Evolutionary conservation across 1,140 invertebrate species (phyloP), one percentile per base, ranked within the genome.

Genomic region (Galendromus occidentalis): DNA sequence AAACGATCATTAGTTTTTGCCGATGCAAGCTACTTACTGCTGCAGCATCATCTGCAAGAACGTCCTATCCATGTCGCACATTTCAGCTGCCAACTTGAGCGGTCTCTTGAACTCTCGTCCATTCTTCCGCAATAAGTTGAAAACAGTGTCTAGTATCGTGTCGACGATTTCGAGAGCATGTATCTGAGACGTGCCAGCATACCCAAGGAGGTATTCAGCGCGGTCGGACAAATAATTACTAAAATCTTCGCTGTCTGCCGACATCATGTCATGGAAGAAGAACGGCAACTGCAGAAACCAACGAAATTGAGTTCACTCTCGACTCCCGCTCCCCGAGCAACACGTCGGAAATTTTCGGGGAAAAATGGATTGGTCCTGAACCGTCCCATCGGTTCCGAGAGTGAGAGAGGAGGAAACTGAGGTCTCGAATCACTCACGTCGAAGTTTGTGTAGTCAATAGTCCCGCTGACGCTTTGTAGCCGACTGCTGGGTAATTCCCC

Each of bases 191-290:
- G 51, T 33, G 33, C 51, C 25, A 17, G 51, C 51, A 9, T 59
- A 59, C 25, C 33, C 51, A 14, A 20, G 51, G 14, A 59, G 22
- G 33, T 59, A 59, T 33, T 59, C 51, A 22, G 25, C 14, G 12
- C 51, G 51, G 9, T 29, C 25, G 14, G 51, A 29, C 51, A 59
- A 25, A 9, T 59, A 25, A 25, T 59, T 59, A 33, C 14, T 25
- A 9, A 59, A 59, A 22, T 59, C 51, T 14, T 59, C 51, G 25
- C 25, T 59, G 2, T 25, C 51, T 20, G 25, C 51, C 25, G 25
- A 33, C 14, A 59, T 33, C 51, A 59, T 59, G 22, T 59, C 51
- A 25, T 59, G 25, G 51, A 59, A 33, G 51, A 59, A 59, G 45
- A 47, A 47, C 45, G 45, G 45, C 45, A 47, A 14, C 45, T 39